phyloP scores from a whole-genome alignment of 2,888 invertebrate genomes.

The Byasa hedistus region DNA sequence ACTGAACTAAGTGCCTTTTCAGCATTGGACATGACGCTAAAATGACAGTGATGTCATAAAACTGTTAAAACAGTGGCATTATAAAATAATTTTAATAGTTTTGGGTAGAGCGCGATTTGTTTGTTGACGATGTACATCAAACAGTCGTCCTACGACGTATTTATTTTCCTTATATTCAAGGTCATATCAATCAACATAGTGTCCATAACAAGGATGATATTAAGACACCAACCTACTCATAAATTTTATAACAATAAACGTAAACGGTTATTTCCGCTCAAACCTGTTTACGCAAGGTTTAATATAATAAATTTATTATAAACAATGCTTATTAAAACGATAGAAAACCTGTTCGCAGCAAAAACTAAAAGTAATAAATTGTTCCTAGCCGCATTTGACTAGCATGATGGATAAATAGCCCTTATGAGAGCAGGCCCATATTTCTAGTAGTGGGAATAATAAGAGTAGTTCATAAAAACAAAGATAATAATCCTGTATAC shows the following conservation, averaged over 20 bases:
- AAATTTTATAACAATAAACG: background rate
- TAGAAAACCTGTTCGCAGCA: too few relatives aligned
- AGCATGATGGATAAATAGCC: too few relatives aligned
- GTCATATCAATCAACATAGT: constrained; percentile 2
- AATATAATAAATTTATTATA: background rate
- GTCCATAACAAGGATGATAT: background rate
- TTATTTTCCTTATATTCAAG: constrained; percentile 22
- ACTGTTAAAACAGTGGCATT: background rate
- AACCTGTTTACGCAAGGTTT: background rate
- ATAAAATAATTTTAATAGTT: too few relatives aligned
- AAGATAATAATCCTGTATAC: too few relatives aligned
- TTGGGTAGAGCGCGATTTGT: constrained; percentile 16
- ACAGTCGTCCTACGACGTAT: constrained; percentile 11
- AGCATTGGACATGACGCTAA: too few relatives aligned
- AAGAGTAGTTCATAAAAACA: too few relatives aligned
- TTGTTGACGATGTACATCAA: constrained; percentile 2
- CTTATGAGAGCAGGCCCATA: too few relatives aligned
- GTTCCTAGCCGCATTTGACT: too few relatives aligned
- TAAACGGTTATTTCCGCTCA: background rate
- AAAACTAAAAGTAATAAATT: too few relatives aligned
- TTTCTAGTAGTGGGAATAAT: too few relatives aligned
- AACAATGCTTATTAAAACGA: background rate
- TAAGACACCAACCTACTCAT: constrained; percentile 7
- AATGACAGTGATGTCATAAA: background rate
- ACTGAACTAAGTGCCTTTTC: too few relatives aligned